Evolutionary conservation across 2,888 invertebrate species (phyloP), one percentile per base, ranked within the genome.

Genomic region (Parthenolecanium corni): DNA sequence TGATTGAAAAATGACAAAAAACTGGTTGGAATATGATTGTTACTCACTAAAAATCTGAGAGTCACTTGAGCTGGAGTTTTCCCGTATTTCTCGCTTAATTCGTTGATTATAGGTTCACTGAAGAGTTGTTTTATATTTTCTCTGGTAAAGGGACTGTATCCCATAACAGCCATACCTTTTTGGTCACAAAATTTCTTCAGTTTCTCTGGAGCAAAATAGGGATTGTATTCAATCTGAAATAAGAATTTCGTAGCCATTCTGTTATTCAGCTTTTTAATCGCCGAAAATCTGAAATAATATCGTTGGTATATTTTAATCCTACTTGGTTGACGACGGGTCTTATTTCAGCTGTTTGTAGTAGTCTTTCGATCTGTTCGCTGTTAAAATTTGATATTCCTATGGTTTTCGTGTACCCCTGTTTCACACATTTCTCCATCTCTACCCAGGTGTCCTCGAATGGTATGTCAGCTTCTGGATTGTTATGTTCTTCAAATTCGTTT

Each of bases 371-470:
- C 73, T 91, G 90, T 64, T 79, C 76, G 68, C 78, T 79, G 74
- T 88, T 90, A 71, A 90, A 90, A 75, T 91, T 91, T 23, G 87
- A 87, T 1, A 93, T 72, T 0, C 93, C 93, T 67, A 91, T 82
- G 44, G 84, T 83, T 67, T 78, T 81, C 0, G 79, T 78, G 6
- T 88, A 75, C 0, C 88, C 88, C 66, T 78, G 75, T 3, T 82
- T 80, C 1, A 84, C 82, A 38, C 82, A 75, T 1, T 80, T 76
- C 72, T 90, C 90, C 80, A 90, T 76, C 0, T 79, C 86, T 70
- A 79, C 79, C 83, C 85, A 86, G 0, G 85, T 84, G 68, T 85
- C 89, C 40, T 62, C 58, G 40, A 63, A 38, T 18, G 65, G 52
- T 1, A 66, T 23, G 57, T 52, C 65, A 21, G 49, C 49, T 1